phyloP scores from a whole-genome alignment of 92 coral and sea anemone genomes.

The Parazoanthus swiftii region DNA sequence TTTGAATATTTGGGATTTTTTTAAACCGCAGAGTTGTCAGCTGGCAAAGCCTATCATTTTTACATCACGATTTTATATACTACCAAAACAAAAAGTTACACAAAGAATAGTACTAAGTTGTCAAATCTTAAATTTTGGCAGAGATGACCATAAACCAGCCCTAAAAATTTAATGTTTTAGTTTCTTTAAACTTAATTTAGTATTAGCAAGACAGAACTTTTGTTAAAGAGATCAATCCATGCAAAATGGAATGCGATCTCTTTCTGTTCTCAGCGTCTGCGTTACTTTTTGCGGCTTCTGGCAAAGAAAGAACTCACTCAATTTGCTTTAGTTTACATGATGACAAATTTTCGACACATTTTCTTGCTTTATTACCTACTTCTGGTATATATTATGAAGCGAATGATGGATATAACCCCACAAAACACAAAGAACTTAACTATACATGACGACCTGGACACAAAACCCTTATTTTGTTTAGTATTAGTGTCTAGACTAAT shows the following conservation, averaged over 20 bases:
- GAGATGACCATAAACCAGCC: neutral
- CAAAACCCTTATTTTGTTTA: neutral
- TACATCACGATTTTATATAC: too few relatives aligned
- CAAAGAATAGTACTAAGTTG: too few relatives aligned
- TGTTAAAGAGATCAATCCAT: neutral
- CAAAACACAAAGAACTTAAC: neutral
- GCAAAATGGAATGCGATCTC: neutral
- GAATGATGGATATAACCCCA: neutral
- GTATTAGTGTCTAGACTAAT: neutral
- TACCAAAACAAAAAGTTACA: too few relatives aligned
- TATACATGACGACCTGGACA: neutral
- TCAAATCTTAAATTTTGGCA: neutral
- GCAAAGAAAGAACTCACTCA: neutral
- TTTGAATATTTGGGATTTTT: too few relatives aligned
- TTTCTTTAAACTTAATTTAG: too few relatives aligned
- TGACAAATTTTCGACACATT: too few relatives aligned
- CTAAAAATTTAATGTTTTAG: neutral
- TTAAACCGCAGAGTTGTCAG: too few relatives aligned
- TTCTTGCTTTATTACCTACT: too few relatives aligned
- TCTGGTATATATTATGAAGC: neutral
- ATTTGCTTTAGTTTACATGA: neutral
- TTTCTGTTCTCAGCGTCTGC: neutral
- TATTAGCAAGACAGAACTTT: neutral
- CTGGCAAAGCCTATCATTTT: too few relatives aligned
- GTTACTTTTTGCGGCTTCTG: neutral